Evolutionary conservation across 2,888 invertebrate genomes (phyloP).

Genomic region (Linnaemya vulpina): DNA sequence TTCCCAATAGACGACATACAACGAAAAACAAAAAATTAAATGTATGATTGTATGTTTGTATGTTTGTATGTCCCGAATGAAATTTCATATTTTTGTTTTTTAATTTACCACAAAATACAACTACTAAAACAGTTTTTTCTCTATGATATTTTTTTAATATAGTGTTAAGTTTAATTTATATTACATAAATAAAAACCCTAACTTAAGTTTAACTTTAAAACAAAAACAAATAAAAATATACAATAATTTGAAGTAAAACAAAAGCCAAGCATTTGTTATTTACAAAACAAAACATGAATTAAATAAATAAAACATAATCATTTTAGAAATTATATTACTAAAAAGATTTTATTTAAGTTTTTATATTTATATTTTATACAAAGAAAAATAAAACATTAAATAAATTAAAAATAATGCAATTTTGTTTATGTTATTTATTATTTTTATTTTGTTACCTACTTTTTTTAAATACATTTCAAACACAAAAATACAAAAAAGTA

Average conservation of each 20-base stretch:
- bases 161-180: conserved; percentile 66
- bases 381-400: conserved; percentile 41
- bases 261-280: conserved; percentile 74
- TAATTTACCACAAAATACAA: conserved; percentile 49
- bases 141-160: conserved; percentile 44
- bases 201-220: conserved; percentile 54
- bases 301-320: background rate
- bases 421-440: conserved; percentile 16
- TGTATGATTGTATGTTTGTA: too few species aligned
- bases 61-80: background rate
- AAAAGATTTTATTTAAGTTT: conserved; percentile 51
- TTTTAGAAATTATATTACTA: conserved; percentile 30
- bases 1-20: background rate
- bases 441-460: background rate
- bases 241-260: conserved; percentile 68
- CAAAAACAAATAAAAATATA: conserved; percentile 52
- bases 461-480: conserved; percentile 18
- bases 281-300: conserved; percentile 62
- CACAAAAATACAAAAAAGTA: conserved; percentile 10
- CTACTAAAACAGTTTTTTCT: conserved; percentile 62
- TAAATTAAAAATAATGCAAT: conserved; percentile 14
- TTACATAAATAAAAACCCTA: conserved; percentile 27
- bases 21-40: background rate
- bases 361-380: conserved; percentile 60
- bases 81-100: conserved; percentile 52